Conservation (phyloP, 2,797 vertebrate species). For the Uromys caudimaculatus region DNA sequence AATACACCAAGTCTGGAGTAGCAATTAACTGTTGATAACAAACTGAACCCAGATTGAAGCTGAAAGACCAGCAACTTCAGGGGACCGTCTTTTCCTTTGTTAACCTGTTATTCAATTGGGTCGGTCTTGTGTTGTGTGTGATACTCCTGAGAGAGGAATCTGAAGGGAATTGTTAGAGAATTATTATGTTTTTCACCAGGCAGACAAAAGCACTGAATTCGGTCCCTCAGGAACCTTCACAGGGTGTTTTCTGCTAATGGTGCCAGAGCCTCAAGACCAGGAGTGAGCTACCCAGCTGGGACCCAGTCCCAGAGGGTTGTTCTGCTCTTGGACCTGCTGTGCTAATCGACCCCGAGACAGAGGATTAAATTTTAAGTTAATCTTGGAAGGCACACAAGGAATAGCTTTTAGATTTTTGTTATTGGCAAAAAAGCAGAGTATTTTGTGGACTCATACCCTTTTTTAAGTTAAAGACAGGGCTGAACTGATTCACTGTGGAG, state of each 20-base stretch:
- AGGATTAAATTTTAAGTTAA: neutral
- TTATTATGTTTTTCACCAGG: conserved; percentile 75
- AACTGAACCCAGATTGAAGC: conserved; percentile 41
- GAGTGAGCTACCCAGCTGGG: conserved; percentile 33
- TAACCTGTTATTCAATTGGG: conserved; percentile 66
- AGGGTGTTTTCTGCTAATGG: conserved; percentile 70
- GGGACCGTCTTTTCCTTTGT: conserved; percentile 61
- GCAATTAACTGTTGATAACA: conserved; percentile 34
- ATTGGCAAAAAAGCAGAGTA: neutral
- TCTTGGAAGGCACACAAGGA: conserved; percentile 4
- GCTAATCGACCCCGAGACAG: neutral
- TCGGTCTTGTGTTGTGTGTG: conserved; percentile 38
- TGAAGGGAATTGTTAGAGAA: conserved; percentile 53
- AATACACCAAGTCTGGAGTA: neutral
- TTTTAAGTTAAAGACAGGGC: conserved; percentile 17
- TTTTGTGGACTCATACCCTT: neutral
- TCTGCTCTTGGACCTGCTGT: conserved; percentile 16
- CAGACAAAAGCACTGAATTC: conserved; percentile 74
- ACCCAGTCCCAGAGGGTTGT: neutral
- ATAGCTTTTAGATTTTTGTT: neutral
- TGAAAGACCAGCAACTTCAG: conserved; percentile 36
- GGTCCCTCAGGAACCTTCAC: conserved; percentile 25
- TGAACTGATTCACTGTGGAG: neutral
- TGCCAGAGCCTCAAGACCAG: neutral
- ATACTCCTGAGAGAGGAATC: conserved; percentile 48